Evolutionary conservation across 2,888 invertebrate genomes (phyloP), one percentile per base, ranked within the genome.

Genomic region (Rhagophthalmus giganteus): DNA sequence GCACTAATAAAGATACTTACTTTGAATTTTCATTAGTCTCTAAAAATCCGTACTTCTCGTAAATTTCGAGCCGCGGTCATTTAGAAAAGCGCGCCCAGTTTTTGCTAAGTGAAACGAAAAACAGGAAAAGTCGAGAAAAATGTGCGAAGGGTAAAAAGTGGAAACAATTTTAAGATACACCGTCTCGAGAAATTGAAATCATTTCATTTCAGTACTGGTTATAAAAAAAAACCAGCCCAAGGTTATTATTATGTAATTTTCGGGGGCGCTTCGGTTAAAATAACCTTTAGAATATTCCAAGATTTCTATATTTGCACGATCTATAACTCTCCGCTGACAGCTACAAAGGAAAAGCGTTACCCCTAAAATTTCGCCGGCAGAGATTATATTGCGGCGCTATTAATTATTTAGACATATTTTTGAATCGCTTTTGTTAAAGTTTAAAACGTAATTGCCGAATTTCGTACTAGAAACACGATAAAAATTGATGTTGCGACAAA

Each of bases 131-230:
- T 30, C 46, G 46, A 38, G 45, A 48, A 52, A 53, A 55, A 57
- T 53, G 49, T 52, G 52, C 47, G 49, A 49, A 31, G 20, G 39
- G 45, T 45, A 42, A 53, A 51, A 57, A 57, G 52, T 54, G 54
- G 55, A 52, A 48, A 52, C 55, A 57, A 57, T 57, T 57, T 50
- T 44, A 51, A 46, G 47, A 50, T 46, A 54, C 54, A 54, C 54
- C 50, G 44, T 52, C 48, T 51, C 54, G 26, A 53, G 52, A 55
- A 57, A 57, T 57, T 56, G 58, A 58, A 58, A 58, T 57, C 54
- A 57, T 56, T 58, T 49, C 55, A 52, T 54, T 55, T 53, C 45
- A 37, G 49, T 45, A 46, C 34, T 46, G 42, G 44, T 42, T 54
- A 40, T 55, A 55, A 49, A 55, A n/a, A n/a, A n/a, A 52, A 52